These are phyloP conservation scores for Paramuricea clavata DNA, from an alignment of 92 coral and sea anemone species.

Conservation along the genomic window DNA sequence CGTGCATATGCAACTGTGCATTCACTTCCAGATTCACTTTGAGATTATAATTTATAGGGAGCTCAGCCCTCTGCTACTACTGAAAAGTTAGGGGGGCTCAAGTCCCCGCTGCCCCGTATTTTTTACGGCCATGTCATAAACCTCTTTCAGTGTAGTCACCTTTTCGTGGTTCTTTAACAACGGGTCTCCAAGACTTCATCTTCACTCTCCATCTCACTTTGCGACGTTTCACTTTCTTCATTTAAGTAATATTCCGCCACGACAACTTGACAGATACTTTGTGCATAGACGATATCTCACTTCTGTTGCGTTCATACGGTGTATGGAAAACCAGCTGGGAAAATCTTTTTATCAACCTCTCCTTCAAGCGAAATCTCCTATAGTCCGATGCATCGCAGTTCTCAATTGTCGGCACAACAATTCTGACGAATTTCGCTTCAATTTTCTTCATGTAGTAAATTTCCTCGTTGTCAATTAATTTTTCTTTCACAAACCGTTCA, in stretches of 20 bases:
- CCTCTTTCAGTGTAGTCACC: conserved; percentile 43
- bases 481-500: conserved; percentile 33
- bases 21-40: too few relatives aligned
- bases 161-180: neutral
- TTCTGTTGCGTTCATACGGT: conserved; percentile 46
- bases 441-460: conserved; percentile 57
- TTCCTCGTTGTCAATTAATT: conserved; percentile 42
- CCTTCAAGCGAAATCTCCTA: conserved; percentile 50
- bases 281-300: conserved; percentile 49
- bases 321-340: conserved; percentile 60
- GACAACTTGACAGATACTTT: conserved; percentile 9
- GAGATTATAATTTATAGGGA: too few relatives aligned
- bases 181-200: conserved; percentile 15
- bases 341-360: conserved; percentile 39
- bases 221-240: conserved; percentile 14
- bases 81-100: too few relatives aligned
- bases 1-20: too few relatives aligned
- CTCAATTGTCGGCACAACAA: conserved; percentile 52
- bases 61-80: too few relatives aligned
- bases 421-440: conserved; percentile 56
- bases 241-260: neutral
- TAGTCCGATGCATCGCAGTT: conserved; percentile 60
- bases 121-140: conserved; percentile 49
- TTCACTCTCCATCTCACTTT: conserved; percentile 28
- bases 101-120: too few relatives aligned